Evolutionary conservation across 1,140 invertebrate species (phyloP).

Genomic region (Cotesia chilonis): DNA sequence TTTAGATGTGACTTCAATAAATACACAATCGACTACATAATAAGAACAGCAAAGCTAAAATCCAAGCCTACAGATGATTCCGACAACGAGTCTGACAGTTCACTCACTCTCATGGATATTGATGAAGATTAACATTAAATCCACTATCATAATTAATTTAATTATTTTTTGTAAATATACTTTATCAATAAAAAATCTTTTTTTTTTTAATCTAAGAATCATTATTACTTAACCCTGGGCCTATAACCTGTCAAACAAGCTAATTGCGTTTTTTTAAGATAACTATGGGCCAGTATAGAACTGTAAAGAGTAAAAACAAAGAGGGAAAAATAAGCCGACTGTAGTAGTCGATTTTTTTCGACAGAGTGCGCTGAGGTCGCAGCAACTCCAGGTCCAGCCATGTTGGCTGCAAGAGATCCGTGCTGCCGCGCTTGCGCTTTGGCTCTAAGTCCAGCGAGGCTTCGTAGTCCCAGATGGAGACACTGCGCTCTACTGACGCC

Average conservation of each 20-base stretch:
- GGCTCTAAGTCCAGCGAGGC: constrained; percentile 42
- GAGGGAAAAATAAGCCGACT: constrained; percentile 76
- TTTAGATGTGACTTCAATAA: constrained; percentile 84
- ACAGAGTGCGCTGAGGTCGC: constrained; percentile 45
- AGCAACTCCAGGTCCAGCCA: constrained; percentile 54
- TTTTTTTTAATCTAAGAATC: too few species aligned
- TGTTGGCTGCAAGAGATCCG: constrained; percentile 52
- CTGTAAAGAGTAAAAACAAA: constrained; percentile 77
- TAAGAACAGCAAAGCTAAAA: constrained; percentile 66
- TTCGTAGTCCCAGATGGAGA: constrained; percentile 71
- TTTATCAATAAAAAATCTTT: too few species aligned
- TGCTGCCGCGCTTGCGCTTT: constrained; percentile 51
- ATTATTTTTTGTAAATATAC: too few species aligned
- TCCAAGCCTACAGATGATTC: constrained; percentile 36
- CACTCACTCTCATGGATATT: constrained; percentile 43
- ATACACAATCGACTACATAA: constrained; percentile 76
- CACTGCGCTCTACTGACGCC: constrained; percentile 71
- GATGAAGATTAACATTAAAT: constrained; percentile 21
- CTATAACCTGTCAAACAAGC: too few species aligned
- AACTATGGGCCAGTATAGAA: constrained; percentile 79
- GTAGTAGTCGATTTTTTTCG: constrained; percentile 56
- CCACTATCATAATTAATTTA: background rate
- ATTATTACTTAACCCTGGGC: too few species aligned
- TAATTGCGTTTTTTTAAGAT: constrained; percentile 68
- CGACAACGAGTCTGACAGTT: constrained; percentile 60